A percentile compares a stretch with the other conserved stretches of the same genome.
Conservation (phyloP, 1,140 invertebrate species). For the Drosophila pseudoobscura region DNA sequence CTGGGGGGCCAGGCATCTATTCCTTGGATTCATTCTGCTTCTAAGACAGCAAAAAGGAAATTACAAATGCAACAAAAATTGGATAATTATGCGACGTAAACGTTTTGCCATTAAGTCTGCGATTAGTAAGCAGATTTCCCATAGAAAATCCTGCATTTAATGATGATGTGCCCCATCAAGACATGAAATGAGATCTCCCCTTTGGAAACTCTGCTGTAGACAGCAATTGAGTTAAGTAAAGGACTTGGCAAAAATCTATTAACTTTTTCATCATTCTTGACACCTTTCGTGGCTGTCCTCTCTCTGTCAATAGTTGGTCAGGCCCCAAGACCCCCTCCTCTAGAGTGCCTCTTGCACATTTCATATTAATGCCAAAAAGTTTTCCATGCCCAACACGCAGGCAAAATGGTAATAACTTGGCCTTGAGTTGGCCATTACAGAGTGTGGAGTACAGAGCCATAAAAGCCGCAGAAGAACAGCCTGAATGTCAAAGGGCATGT, state of each 20-base stretch:
- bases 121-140: constrained; percentile 55
- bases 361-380: constrained; percentile 37
- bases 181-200: no score
- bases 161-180: no score
- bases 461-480: no score
- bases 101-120: constrained; percentile 68
- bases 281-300: constrained; percentile 5
- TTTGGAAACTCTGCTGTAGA: background rate
- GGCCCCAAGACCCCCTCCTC: background rate
- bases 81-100: constrained; percentile 67
- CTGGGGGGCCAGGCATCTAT: constrained; percentile 20
- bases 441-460: no score
- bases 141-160: constrained; percentile 8
- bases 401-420: constrained; percentile 32
- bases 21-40: constrained; percentile 2
- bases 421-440: constrained; percentile 27
- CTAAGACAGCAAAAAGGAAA: constrained; percentile 57
- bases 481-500: constrained; percentile 41
- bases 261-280: constrained; percentile 11
- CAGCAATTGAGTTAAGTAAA: constrained; percentile 13
- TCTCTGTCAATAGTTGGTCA: constrained; percentile 26
- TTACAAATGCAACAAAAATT: constrained; percentile 59
- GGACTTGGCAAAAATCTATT: background rate
- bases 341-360: constrained; percentile 3
- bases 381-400: constrained; percentile 19